Base-by-base conservation (phyloP, 2,888 invertebrate species). In the Lepidocyrtinus sp. region DNA sequence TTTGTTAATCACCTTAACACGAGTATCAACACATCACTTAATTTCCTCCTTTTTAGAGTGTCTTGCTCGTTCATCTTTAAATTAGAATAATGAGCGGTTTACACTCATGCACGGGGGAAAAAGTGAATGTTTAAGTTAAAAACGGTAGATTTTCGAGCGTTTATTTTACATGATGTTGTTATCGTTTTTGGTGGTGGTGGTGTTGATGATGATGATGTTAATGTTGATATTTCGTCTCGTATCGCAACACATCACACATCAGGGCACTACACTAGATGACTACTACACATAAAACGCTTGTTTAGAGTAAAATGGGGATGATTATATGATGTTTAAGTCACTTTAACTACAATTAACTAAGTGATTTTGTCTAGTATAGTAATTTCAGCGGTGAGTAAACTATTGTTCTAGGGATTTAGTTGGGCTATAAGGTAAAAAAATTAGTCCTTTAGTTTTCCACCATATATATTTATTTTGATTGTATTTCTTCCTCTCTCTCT, bases 41-140 rank as follows among this genome's bases (percentile, higher is more conserved):
- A n/a, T n/a, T n/a, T n/a, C n/a, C n/a, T n/a, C n/a, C n/a, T n/a
- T n/a, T n/a, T n/a, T n/a, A n/a, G n/a, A n/a, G n/a, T n/a, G n/a
- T n/a, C n/a, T n/a, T n/a, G n/a, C 17, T 50, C 50, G 50, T 50
- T 12, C 50, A 50, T 50, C 15, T 7, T 50, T n/a, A 50, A 50
- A 50, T 12, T 50, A 50, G 1, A 12, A 50, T 50, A 2, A 50
- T 50, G 15, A 50, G 17, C 50, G 15, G 17, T 1, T n/a, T 50
- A 2, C 15, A 50, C 50, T 50, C 15, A 50, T n/a, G n/a, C n/a
- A n/a, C n/a, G n/a, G n/a, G n/a, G n/a, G n/a, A 71, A 69, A 64
- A 71, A 71, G 71, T 71, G 71, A 71, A 71, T 63, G 71, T 71
- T 36, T 45, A 71, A 45, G 45, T 71, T 71, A 24, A 27, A 55